A percentile compares a stretch with the other conserved stretches of the same genome.
phyloP scores from a whole-genome alignment of 2,888 invertebrate genomes.

The Octonoba sinensis region DNA sequence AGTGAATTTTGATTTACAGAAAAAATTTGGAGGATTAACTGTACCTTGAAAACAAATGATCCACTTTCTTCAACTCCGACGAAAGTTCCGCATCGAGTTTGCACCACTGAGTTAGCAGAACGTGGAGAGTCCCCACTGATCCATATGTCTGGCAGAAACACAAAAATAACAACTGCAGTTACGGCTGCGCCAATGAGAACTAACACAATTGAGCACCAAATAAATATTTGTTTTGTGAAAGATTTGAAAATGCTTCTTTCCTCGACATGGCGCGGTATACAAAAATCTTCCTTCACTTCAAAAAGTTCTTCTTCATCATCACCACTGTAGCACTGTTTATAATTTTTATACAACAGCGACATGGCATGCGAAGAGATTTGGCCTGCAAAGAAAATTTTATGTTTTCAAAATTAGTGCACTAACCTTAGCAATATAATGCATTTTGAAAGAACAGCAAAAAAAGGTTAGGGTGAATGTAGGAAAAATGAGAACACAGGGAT shows the following conservation, averaged over 20 bases:
- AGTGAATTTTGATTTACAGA: too few relatives aligned
- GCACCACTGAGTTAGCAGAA: slow-evolving; percentile 34
- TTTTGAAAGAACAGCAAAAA: too few relatives aligned
- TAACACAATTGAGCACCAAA: slow-evolving; percentile 13
- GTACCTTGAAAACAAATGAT: slow-evolving; percentile 62
- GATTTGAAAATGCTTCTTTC: slow-evolving; percentile 14
- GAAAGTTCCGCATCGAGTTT: slow-evolving; percentile 61
- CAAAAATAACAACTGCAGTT: slow-evolving; percentile 28
- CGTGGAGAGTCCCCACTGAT: not conserved
- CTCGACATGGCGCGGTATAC: slow-evolving; percentile 2
- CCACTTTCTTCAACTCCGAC: slow-evolving; percentile 58
- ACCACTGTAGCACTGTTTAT: slow-evolving; percentile 53
- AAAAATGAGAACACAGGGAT: too few relatives aligned
- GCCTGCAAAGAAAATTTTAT: too few relatives aligned
- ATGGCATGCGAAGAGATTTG: slow-evolving; percentile 4
- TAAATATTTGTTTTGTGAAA: slow-evolving; percentile 28
- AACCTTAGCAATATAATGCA: too few relatives aligned
- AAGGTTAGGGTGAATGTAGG: too few relatives aligned
- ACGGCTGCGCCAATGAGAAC: slow-evolving; percentile 24
- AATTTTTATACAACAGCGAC: slow-evolving; percentile 39
- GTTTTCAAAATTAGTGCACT: too few relatives aligned
- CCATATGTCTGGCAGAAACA: slow-evolving; percentile 39
- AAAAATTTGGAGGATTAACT: too few relatives aligned
- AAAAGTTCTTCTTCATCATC: slow-evolving; percentile 58
- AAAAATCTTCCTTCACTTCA: slow-evolving; percentile 22